These are phyloP conservation scores for Neopipo cinnamomea DNA, from an alignment of 2,113 vertebrate species.

Conservation along the genomic window DNA sequence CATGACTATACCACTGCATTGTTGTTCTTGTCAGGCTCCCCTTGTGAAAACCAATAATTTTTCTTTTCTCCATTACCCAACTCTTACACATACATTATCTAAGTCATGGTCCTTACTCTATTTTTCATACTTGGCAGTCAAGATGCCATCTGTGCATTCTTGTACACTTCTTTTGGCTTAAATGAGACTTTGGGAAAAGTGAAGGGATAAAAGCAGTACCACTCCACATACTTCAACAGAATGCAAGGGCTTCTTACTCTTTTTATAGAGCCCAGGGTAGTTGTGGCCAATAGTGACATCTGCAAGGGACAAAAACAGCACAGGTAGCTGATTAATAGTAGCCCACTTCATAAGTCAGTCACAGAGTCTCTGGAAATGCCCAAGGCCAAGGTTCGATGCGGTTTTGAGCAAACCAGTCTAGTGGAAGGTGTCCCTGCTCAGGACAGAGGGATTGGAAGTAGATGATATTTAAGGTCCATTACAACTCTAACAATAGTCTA, in stretches of 20 bases:
- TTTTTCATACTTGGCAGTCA: constrained; percentile 60
- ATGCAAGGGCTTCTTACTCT: constrained; percentile 60
- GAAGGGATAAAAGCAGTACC: constrained; percentile 27
- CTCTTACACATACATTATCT: neutral
- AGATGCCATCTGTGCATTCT: constrained; percentile 62
- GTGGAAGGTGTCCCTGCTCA: no score
- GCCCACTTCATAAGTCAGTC: neutral
- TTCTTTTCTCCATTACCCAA: neutral
- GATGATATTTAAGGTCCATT: no score
- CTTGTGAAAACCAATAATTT: neutral
- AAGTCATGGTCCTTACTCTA: neutral
- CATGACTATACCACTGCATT: neutral
- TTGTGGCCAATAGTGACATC: constrained; percentile 69
- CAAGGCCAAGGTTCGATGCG: no score
- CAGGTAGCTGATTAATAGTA: neutral
- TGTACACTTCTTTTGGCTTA: constrained; percentile 14
- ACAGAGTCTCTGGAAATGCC: no score
- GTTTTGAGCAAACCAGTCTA: no score
- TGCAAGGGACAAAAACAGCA: constrained; percentile 13
- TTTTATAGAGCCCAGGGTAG: constrained; percentile 38
- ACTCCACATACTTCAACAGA: constrained; percentile 66
- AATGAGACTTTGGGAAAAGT: constrained; percentile 55
- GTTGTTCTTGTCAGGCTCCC: neutral
- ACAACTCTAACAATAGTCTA: no score
- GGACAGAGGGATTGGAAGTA: no score